Conservation (phyloP, 2,797 vertebrate genomes). For the Chaenodraco wilsoni region DNA sequence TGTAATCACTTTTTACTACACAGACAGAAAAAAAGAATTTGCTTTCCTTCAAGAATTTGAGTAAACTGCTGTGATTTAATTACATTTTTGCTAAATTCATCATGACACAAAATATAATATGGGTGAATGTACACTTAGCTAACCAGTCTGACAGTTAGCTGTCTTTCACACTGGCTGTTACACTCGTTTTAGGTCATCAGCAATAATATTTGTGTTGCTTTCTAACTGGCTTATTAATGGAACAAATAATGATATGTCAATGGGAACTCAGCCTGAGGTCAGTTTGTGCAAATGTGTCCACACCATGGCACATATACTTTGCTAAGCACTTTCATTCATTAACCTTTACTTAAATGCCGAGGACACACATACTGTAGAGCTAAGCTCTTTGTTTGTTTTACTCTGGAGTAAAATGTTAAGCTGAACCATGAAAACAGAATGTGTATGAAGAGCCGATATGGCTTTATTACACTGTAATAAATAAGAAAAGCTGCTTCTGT, state of each 20-base stretch:
- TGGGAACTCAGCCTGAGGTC: not conserved
- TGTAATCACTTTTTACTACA: conserved; percentile 45
- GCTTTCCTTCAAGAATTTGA: conserved; percentile 16
- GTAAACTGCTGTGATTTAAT: conserved; percentile 17
- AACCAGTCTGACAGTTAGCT: conserved; percentile 19
- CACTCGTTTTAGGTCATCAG: conserved; percentile 15
- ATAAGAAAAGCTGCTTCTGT: conserved; percentile 31
- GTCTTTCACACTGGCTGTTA: conserved; percentile 27
- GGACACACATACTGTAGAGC: not conserved
- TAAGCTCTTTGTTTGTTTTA: conserved; percentile 7
- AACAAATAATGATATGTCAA: conserved; percentile 9
- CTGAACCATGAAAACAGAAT: conserved; percentile 9
- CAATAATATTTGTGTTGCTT: conserved; percentile 11
- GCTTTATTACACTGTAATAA: conserved; percentile 5
- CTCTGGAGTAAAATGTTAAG: not conserved
- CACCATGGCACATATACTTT: not conserved
- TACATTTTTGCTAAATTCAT: too few species aligned
- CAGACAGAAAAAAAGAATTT: conserved; percentile 1
- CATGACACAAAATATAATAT: conserved; percentile 14
- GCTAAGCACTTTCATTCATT: conserved; percentile 12
- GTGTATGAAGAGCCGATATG: conserved; percentile 4
- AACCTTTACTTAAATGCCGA: conserved; percentile 14
- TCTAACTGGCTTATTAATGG: not conserved
- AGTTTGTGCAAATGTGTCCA: conserved; percentile 12
- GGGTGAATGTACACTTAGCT: conserved; percentile 34